A percentile compares a stretch with the other conserved stretches of the same genome.
phyloP scores from a whole-genome alignment of 2,113 vertebrate genomes.

The Rhegmatorhina hoffmannsi region DNA sequence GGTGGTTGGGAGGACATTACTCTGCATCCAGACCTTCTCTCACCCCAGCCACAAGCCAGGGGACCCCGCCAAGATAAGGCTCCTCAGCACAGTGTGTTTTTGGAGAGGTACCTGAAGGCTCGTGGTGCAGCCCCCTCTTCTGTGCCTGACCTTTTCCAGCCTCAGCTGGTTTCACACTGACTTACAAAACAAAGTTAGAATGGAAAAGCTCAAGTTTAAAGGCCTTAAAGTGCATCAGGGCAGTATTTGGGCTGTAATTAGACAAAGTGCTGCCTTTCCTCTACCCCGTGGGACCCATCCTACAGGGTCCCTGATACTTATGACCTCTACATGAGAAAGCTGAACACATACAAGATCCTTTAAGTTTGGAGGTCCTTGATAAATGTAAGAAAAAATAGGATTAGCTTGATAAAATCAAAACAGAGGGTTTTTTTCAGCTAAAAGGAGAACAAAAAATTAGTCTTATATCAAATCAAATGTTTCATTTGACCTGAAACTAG shows the following conservation, averaged over 20 bases:
- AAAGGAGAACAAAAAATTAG: not conserved
- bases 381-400: not conserved
- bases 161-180: not conserved
- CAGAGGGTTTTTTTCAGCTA: not conserved
- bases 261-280: not conserved
- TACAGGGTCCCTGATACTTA: not conserved
- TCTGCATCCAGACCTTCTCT: not conserved
- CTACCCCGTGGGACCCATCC: not conserved
- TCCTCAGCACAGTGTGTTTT: not conserved
- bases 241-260: not conserved
- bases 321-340: not conserved
- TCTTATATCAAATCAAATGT: not conserved
- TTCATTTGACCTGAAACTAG: not conserved
- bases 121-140: not conserved
- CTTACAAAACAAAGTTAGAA: not conserved
- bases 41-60: not conserved
- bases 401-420: not conserved
- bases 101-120: not conserved
- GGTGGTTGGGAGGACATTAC: fast-evolving
- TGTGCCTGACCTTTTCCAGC: not conserved
- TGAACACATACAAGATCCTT: not conserved
- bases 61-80: not conserved
- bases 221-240: not conserved
- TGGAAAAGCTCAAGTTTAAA: not conserved
- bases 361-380: not conserved